Evolutionary conservation across 92 coral and sea anemone genomes (phyloP).

Genomic region (Palythoa grandis): DNA sequence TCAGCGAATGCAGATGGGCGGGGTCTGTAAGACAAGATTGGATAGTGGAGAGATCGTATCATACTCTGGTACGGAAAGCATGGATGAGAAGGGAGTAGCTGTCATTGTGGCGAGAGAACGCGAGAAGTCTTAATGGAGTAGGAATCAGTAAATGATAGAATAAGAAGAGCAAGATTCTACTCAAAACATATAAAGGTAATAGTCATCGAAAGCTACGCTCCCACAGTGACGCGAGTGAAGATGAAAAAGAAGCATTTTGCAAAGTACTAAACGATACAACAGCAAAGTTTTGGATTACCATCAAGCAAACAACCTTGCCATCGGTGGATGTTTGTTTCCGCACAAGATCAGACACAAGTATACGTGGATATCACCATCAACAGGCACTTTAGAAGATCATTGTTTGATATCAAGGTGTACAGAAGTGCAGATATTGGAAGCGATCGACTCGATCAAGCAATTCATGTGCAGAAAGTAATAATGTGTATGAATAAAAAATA

Average conservation of each 20-base stretch:
- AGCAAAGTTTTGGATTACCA: not conserved
- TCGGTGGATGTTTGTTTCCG: not conserved
- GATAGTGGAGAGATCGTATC: not conserved
- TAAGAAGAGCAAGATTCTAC: constrained; percentile 29
- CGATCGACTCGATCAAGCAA: no score
- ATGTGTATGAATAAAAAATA: no score
- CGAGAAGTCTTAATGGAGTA: constrained; percentile 6
- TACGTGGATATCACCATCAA: not conserved
- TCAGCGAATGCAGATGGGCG: constrained; percentile 43
- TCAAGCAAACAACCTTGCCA: not conserved
- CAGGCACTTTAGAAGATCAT: not conserved
- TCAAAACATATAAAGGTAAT: not conserved
- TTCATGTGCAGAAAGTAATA: no score
- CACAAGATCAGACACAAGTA: not conserved
- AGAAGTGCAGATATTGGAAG: no score
- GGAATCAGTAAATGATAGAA: constrained; percentile 12
- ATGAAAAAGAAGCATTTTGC: not conserved
- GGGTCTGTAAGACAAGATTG: not conserved
- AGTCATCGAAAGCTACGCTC: constrained; percentile 13
- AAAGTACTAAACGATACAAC: constrained; percentile 4
- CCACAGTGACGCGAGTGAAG: not conserved
- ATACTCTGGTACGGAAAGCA: not conserved
- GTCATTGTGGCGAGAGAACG: constrained; percentile 7
- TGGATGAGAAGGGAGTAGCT: constrained; percentile 17
- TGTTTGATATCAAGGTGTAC: not conserved